Evolutionary conservation across 2,113 vertebrate genomes (phyloP), one percentile per base, ranked within the genome.

Genomic region (Canis aureus): DNA sequence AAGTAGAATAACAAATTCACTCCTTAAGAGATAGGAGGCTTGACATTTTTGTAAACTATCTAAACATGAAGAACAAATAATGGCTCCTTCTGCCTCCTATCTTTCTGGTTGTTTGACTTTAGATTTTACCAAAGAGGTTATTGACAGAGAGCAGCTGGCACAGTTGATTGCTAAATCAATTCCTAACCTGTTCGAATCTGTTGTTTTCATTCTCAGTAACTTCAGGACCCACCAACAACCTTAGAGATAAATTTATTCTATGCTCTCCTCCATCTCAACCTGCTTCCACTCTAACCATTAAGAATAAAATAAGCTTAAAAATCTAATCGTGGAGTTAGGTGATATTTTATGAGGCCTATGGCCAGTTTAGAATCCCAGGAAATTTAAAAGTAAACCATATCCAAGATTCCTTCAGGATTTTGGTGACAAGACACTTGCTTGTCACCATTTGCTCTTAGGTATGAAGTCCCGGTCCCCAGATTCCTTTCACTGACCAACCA

Each of bases 31-130:
- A 11, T 38, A 29, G 25, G 53, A 85, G 43, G 23, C 20, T 88
- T 90, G 83, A 87, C 43, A 74, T 67, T 96, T 94, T 94, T 95
- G 4, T 80, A 97, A 92, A 92, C n/a, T 64, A 22, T 32, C 13
- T 82, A 91, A 93, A 57, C 25, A 59, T 35, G 23, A 59, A 80
- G 12, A 92, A 73, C 74, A 79, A 96, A 91, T 84, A 92, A 95
- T 60, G 23, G 12, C 32, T 83, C n/a, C 62, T 96, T 71, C 38
- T 29, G 3, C 92, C 43, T 89, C n/a, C 4, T 25, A 27, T 49
- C 49, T 90, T 62, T 93, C 89, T 53, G 20, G 9, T 80, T 89
- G 57, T 83, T 97, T 96, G 71, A 51, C 8, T 92, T 96, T 60
- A 89, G 51, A 94, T 83, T 85, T 38, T 69, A 81, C 66, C 29